phyloP scores from a whole-genome alignment of 2,113 vertebrate genomes.

The Corythornis cristatus region DNA sequence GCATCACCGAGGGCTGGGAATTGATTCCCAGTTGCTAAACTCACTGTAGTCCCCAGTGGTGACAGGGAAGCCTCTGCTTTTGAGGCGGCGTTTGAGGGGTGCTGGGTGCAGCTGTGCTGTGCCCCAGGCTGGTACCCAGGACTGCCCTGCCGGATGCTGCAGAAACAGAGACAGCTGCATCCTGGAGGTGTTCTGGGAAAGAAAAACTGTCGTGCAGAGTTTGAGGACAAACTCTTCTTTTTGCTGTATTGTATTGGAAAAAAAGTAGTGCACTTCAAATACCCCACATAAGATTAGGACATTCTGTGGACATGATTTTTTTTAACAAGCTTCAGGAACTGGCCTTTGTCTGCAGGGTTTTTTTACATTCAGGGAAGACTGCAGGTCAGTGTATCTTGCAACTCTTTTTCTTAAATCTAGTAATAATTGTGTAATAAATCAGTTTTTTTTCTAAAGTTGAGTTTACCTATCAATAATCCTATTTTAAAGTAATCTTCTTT shows the following conservation, averaged over 20 bases:
- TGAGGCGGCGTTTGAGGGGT: neutral
- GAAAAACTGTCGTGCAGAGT: neutral
- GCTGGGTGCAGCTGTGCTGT: neutral
- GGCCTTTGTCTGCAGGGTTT: neutral
- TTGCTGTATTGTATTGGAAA: neutral
- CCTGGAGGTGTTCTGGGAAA: neutral
- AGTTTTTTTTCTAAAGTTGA: neutral
- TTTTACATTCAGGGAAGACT: neutral
- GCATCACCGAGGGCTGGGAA: neutral
- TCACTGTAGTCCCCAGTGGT: rapidly evolving
- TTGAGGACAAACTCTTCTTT: neutral
- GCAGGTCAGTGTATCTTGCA: neutral
- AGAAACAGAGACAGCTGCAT: neutral
- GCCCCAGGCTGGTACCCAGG: neutral
- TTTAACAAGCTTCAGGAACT: neutral
- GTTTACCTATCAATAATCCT: neutral
- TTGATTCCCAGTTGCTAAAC: neutral
- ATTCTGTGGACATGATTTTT: neutral
- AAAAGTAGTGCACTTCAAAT: neutral
- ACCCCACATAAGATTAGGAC: neutral
- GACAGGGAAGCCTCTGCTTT: neutral
- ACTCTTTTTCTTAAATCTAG: neutral
- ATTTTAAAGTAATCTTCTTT: neutral
- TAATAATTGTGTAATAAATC: neutral
- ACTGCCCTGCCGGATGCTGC: too few relatives aligned